These are phyloP conservation scores for Prolemur simus DNA, from an alignment of 2,113 vertebrate species.

Conservation along the genomic window DNA sequence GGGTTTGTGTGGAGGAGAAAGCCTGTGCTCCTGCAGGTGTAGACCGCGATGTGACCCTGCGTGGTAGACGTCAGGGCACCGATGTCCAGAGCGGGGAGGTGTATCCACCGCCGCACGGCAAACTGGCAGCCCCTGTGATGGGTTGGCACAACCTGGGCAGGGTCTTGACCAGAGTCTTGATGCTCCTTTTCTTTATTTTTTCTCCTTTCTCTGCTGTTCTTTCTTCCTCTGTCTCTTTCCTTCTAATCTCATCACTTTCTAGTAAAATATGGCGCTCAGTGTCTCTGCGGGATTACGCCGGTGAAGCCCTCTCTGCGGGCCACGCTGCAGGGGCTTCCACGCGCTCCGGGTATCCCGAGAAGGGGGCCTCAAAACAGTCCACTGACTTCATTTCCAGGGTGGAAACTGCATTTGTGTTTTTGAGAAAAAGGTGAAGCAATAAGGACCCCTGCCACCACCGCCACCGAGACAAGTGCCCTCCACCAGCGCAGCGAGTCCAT, in stretches of 20 bases:
- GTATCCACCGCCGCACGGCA: neutral
- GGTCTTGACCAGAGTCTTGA: too few species aligned
- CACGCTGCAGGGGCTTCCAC: accelerated
- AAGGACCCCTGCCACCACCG: accelerated
- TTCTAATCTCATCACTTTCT: neutral
- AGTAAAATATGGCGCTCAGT: neutral
- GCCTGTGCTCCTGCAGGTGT: accelerated
- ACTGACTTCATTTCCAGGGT: neutral
- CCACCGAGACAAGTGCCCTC: neutral
- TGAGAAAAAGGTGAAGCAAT: neutral
- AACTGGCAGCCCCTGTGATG: accelerated
- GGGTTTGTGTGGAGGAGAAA: neutral
- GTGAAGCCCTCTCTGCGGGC: neutral
- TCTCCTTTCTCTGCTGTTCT: neutral
- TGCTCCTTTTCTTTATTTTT: neutral
- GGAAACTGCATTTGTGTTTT: conserved; percentile 42
- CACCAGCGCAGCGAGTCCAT: neutral
- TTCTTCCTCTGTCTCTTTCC: neutral
- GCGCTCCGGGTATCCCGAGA: neutral
- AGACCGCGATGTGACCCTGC: accelerated
- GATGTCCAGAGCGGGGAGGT: accelerated
- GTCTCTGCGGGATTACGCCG: neutral
- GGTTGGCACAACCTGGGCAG: accelerated
- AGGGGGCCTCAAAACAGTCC: conserved; percentile 25
- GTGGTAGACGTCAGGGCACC: accelerated